These are phyloP conservation scores for Rhopalosiphum padi DNA, from an alignment of 1,140 invertebrate species.

Conservation along the genomic window DNA sequence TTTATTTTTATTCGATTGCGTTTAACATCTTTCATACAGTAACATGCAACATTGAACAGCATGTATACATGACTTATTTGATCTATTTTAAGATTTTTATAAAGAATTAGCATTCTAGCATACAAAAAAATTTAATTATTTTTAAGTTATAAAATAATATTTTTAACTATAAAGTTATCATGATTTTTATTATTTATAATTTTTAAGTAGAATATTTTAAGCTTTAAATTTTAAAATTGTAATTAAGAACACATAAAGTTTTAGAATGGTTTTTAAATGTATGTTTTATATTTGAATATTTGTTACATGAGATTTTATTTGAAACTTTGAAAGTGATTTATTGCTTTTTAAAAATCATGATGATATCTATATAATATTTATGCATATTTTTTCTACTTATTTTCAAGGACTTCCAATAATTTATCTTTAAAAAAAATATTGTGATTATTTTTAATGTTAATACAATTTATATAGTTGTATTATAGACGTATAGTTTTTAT, in stretches of 20 bases:
- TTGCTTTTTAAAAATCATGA: not conserved
- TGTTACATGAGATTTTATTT: not conserved
- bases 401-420: too few species aligned
- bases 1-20: slow-evolving; percentile 3
- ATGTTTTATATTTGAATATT: not conserved
- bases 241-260: not conserved
- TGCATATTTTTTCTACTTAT: too few species aligned
- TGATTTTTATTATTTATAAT: not conserved
- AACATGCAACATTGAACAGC: not conserved
- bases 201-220: not conserved
- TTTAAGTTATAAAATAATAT: not conserved
- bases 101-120: not conserved
- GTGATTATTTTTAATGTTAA: too few species aligned
- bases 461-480: too few species aligned
- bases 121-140: not conserved
- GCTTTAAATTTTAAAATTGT: not conserved
- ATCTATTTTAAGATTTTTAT: slow-evolving; percentile 19
- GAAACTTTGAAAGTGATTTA: not conserved
- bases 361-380: too few species aligned
- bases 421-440: too few species aligned
- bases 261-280: not conserved
- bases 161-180: not conserved
- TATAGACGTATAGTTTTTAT: too few species aligned
- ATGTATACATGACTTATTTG: not conserved
- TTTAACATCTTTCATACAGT: not conserved